Conservation (phyloP, 2,113 vertebrate genomes). For the Heliornis fulica region DNA sequence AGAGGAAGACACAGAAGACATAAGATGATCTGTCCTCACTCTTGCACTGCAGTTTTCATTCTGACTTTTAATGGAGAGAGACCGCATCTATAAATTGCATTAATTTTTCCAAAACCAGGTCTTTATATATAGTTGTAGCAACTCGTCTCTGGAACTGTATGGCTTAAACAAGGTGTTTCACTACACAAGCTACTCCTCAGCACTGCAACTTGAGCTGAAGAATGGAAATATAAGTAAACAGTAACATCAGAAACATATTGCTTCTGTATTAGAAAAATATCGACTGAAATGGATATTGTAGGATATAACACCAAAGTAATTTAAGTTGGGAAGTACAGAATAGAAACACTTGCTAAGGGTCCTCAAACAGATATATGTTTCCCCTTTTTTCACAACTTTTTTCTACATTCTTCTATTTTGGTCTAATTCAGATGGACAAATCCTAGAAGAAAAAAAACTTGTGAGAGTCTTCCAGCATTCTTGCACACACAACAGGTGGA, state of each 20-base stretch:
- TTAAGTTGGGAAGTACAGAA: neutral
- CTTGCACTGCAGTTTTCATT: neutral
- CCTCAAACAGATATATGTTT: neutral
- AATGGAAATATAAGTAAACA: neutral
- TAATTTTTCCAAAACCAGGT: neutral
- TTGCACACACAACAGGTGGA: neutral
- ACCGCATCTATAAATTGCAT: neutral
- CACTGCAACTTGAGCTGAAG: neutral
- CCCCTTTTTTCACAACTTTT: neutral
- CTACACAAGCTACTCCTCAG: rapidly evolving
- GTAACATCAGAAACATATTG: neutral
- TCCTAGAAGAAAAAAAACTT: neutral
- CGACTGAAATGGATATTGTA: neutral
- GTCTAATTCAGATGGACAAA: neutral
- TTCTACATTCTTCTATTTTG: neutral
- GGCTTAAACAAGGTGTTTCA: no score
- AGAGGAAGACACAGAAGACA: neutral
- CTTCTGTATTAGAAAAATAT: neutral
- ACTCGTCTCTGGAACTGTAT: no score
- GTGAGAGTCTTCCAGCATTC: neutral
- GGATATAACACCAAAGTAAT: neutral
- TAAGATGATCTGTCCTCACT: neutral
- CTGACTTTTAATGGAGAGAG: no score
- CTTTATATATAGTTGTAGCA: rapidly evolving
- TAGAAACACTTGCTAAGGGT: neutral